phyloP scores from a whole-genome alignment of 2,888 invertebrate genomes.

The Alviniconcha strummeri region DNA sequence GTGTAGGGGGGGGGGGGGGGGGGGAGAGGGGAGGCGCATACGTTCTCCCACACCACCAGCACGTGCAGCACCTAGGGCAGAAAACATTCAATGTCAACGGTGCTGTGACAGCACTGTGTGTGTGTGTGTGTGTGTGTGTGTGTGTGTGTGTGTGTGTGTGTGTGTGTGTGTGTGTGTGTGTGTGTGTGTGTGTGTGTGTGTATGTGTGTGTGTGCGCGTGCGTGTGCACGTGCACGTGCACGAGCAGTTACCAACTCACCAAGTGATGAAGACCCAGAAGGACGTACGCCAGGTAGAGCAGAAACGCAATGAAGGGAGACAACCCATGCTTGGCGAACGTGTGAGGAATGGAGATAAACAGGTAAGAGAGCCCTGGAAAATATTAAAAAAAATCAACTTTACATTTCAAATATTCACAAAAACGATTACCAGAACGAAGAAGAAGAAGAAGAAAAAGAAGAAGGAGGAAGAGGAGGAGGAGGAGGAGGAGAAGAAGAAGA shows the following conservation, averaged over 20 bases:
- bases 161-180: background rate
- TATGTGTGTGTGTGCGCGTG: background rate
- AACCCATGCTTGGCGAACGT: constrained; percentile 49
- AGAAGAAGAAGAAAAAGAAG: constrained; percentile 7
- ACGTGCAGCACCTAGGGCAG: constrained; percentile 8
- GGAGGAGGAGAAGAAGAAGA: background rate
- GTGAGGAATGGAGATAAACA: constrained; percentile 61
- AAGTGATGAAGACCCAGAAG: constrained; percentile 63
- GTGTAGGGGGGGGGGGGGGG: too few relatives aligned
- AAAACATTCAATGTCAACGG: too few relatives aligned
- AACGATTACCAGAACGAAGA: background rate
- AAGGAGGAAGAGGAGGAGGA: background rate
- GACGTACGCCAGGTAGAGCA: constrained; percentile 58
- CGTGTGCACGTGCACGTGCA: background rate
- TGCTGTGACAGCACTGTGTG: background rate
- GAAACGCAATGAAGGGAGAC: constrained; percentile 59
- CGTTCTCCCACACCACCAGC: constrained; percentile 22
- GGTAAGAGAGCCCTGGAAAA: constrained; percentile 46
- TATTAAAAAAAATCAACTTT: too few relatives aligned
- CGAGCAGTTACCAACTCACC: constrained; percentile 46
- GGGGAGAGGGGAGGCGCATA: too few relatives aligned
- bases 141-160: background rate
- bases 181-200: background rate
- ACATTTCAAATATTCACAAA: too few relatives aligned
- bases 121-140: background rate